These are phyloP conservation scores for Microctonus brassicae DNA, from an alignment of 2,888 invertebrate genomes.

Conservation along the genomic window DNA sequence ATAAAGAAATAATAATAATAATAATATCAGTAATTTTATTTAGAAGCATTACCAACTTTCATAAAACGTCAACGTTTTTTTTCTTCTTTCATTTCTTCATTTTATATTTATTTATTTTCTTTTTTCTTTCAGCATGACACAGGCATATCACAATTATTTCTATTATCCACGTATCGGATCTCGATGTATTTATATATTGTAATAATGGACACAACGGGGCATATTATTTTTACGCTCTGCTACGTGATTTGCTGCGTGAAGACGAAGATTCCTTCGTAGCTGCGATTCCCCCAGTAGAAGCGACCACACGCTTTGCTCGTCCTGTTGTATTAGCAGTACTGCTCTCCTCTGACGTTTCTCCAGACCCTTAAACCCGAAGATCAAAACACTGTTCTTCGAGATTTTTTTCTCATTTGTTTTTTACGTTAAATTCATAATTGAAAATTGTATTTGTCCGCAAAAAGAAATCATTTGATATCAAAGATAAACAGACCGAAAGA, in stretches of 20 bases:
- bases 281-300: slow-evolving; percentile 48
- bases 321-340: slow-evolving; percentile 56
- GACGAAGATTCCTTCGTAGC: slow-evolving; percentile 53
- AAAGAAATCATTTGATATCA: slow-evolving; percentile 4
- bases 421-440: background rate
- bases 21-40: slow-evolving; percentile 6
- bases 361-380: slow-evolving; percentile 48
- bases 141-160: slow-evolving; percentile 34
- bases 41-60: background rate
- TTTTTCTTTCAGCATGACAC: slow-evolving; percentile 8
- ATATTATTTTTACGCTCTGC: slow-evolving; percentile 58
- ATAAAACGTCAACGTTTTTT: background rate
- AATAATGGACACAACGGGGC: slow-evolving; percentile 5
- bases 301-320: slow-evolving; percentile 61
- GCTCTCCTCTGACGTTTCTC: slow-evolving; percentile 53
- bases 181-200: slow-evolving; percentile 25
- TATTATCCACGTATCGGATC: slow-evolving; percentile 46
- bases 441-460: background rate
- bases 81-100: background rate
- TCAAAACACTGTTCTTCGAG: slow-evolving; percentile 26
- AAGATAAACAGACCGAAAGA: background rate
- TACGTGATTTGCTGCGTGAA: slow-evolving; percentile 64
- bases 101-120: background rate
- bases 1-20: background rate
- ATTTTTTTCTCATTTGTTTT: slow-evolving; percentile 16